phyloP scores from a whole-genome alignment of 2,113 vertebrate genomes.

The Zosterops pallidus region DNA sequence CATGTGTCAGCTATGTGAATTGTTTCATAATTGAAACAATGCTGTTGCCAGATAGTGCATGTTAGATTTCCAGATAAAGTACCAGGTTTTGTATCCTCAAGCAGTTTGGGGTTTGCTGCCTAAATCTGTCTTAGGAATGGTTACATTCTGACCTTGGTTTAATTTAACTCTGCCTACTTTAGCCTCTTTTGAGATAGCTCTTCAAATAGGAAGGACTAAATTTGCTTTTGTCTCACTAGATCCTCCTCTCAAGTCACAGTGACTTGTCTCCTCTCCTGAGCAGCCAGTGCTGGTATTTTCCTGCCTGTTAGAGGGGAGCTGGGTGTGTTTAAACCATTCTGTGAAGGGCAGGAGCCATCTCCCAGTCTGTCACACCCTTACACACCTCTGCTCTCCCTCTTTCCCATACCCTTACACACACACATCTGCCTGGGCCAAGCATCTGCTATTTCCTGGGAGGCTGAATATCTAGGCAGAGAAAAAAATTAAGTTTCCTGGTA shows the following conservation, averaged over 20 bases:
- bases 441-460: background rate
- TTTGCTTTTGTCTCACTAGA: background rate
- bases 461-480: background rate
- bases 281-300: background rate
- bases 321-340: background rate
- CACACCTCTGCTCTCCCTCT: background rate
- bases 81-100: background rate
- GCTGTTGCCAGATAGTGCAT: slow-evolving; percentile 15
- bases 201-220: background rate
- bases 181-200: background rate
- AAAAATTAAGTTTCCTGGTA: background rate
- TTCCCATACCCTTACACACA: background rate
- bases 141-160: slow-evolving; percentile 35
- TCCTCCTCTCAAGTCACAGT: background rate
- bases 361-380: background rate
- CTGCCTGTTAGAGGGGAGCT: background rate
- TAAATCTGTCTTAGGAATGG: background rate
- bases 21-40: slow-evolving; percentile 66
- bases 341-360: background rate
- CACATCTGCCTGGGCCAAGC: accelerated
- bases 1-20: slow-evolving; percentile 63
- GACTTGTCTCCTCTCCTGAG: background rate
- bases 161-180: slow-evolving; percentile 52
- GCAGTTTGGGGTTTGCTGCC: background rate
- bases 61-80: slow-evolving; percentile 38